Evolutionary conservation across 2,797 vertebrate genomes (phyloP).

Genomic region (Periophthalmus magnuspinnatus): DNA sequence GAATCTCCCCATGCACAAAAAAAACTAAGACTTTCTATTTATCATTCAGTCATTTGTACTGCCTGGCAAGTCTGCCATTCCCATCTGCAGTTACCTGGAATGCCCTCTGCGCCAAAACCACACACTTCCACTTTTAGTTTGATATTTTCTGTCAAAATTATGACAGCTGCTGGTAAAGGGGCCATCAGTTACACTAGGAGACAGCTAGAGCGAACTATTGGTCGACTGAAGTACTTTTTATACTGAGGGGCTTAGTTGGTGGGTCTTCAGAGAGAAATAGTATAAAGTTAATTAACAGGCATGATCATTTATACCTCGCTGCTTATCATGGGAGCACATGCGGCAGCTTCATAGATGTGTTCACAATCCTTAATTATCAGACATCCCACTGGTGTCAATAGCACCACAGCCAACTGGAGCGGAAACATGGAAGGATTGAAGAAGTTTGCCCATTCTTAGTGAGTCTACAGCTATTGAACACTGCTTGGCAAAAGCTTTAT

Average conservation of each 20-base stretch:
- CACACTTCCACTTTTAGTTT: conserved; percentile 22
- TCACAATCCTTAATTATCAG: conserved; percentile 34
- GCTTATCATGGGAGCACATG: too few relatives aligned
- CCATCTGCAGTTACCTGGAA: conserved; percentile 24
- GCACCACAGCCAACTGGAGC: conserved; percentile 18
- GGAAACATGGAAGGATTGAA: conserved; percentile 8
- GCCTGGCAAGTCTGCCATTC: conserved; percentile 19
- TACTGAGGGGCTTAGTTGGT: conserved; percentile 11
- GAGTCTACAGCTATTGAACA: conserved; percentile 15
- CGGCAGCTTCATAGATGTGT: conserved; percentile 21
- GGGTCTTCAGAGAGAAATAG: not conserved
- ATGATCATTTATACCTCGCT: conserved; percentile 24
- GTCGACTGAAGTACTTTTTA: not conserved
- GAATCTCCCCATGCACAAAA: conserved; percentile 26
- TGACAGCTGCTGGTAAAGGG: conserved; percentile 18
- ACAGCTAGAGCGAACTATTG: not conserved
- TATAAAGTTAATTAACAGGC: conserved; percentile 53
- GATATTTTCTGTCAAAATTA: conserved; percentile 28
- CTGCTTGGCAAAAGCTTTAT: not conserved
- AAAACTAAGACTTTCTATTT: conserved; percentile 4
- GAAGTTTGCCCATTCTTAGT: conserved; percentile 14
- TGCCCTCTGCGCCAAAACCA: conserved; percentile 23
- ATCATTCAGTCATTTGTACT: conserved; percentile 21
- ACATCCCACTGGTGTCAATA: conserved; percentile 23
- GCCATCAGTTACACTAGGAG: conserved; percentile 15